Base-by-base conservation (phyloP, 2,113 vertebrate species). In the Pseudorectes ferrugineus region DNA sequence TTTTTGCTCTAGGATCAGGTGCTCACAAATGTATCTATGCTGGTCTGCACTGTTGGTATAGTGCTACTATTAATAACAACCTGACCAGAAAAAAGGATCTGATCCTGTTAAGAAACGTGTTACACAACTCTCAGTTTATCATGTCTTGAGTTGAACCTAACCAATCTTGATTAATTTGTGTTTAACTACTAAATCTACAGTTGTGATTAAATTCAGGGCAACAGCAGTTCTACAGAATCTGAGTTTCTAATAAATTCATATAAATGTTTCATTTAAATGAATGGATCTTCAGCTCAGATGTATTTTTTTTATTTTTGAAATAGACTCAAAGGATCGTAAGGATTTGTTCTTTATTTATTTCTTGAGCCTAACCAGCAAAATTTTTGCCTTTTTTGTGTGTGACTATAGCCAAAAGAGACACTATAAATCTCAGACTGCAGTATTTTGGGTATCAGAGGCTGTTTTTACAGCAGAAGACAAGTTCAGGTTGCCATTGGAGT, bases 21-120 rank as follows among this genome's bases (percentile, higher is more conserved):
- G 70, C 31, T 88, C 26, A 38, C 5, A 2, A 62, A 43, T 25
- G 25, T 26, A 8, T 0, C 0, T 45, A 25, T 5, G 14, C 48
- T 80, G 65, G 17, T n/a, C 26, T 59, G 35, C 35, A 38, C 14
- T 12, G 2, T 12, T 61, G 25, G 40, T 57, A 28, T 58, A 48
- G 63, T 31, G 12, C n/a, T 68, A 13, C 28, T 22, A 15, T 78
- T 71, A 43, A 35, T 31, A 75, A 18, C 33, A 46, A 45, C 1
- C 2, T 28, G 38, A 26, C 18, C 36, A 66, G 61, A 35, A 70
- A 65, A 77, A 68, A 59, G 10, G 43, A 66, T 35, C 19, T 55
- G 43, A 35, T 66, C 33, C 43, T 31, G 14, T 73, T 91, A 76
- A 92, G 58, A 68, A 80, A 52, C 4, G 0, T 4, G 5, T 68